Conservation (phyloP, 2,113 vertebrate genomes). For the Tragelaphus buxtoni region DNA sequence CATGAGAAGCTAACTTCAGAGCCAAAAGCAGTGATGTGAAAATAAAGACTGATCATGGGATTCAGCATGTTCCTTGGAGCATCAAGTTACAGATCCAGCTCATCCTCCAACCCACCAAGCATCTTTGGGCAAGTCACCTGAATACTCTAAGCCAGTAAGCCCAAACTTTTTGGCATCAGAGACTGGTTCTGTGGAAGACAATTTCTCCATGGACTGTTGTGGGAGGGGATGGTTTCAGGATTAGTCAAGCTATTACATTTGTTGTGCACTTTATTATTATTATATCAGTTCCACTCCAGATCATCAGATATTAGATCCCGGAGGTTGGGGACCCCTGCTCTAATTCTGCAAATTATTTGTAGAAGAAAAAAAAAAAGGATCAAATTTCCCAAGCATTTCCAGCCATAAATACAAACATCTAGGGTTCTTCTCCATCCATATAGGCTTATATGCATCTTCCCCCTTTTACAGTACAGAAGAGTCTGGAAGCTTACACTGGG, state of each 20-base stretch:
- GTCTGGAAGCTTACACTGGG: background rate
- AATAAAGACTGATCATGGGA: background rate
- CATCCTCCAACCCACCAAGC: background rate
- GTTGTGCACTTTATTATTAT: background rate
- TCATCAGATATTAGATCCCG: background rate
- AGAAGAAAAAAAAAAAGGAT: background rate
- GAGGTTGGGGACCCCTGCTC: background rate
- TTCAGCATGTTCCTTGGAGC: background rate
- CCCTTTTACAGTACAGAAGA: background rate
- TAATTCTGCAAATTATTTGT: background rate
- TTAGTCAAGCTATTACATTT: background rate
- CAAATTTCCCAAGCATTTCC: background rate
- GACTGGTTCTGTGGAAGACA: background rate
- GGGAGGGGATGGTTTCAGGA: background rate
- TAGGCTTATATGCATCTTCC: background rate
- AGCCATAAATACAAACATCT: background rate
- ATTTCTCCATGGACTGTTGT: background rate
- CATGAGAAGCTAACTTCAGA: background rate
- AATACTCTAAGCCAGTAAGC: background rate
- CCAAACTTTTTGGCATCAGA: background rate
- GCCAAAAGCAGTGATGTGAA: background rate
- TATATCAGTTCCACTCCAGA: background rate
- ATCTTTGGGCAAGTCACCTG: background rate
- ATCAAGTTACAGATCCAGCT: background rate
- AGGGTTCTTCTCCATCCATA: background rate